A percentile compares a stretch with the other conserved stretches of the same genome.
Conservation (phyloP, 2,888 invertebrate genomes). For the Agapostemon virescens region DNA sequence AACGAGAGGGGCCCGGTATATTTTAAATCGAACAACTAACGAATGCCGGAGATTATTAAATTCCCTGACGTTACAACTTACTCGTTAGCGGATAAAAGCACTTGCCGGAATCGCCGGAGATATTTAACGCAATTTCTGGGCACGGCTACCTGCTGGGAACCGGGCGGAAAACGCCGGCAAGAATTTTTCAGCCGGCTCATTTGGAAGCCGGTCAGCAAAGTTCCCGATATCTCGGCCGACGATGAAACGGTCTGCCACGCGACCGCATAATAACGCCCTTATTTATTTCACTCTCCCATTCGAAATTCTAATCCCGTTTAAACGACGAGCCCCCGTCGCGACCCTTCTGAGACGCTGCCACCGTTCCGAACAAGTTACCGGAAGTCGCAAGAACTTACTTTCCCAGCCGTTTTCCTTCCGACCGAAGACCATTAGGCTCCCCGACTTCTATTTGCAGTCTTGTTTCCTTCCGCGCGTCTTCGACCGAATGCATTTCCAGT, state of each 20-base stretch:
- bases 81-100: slow-evolving; percentile 48
- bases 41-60: slow-evolving; percentile 34
- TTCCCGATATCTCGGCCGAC: slow-evolving; percentile 35
- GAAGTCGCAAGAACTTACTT: slow-evolving; percentile 14
- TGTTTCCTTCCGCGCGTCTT: slow-evolving; percentile 25
- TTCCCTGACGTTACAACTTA: slow-evolving; percentile 35
- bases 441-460: background rate
- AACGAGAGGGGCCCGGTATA: background rate
- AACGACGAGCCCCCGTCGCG: slow-evolving; percentile 19
- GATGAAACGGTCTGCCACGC: slow-evolving; percentile 46
- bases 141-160: background rate
- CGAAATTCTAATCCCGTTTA: slow-evolving; percentile 62
- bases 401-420: slow-evolving; percentile 18
- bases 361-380: background rate
- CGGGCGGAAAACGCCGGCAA: slow-evolving; percentile 36
- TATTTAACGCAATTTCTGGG: slow-evolving; percentile 42
- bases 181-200: slow-evolving; percentile 56
- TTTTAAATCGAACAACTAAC: slow-evolving; percentile 37
- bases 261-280: slow-evolving; percentile 51
- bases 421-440: slow-evolving; percentile 15
- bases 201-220: slow-evolving; percentile 43
- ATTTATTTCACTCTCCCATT: slow-evolving; percentile 55
- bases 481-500: background rate
- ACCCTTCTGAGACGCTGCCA: background rate
- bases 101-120: slow-evolving; percentile 40